A percentile compares a stretch with the other conserved stretches of the same genome.
Evolutionary conservation across 1,140 invertebrate genomes (phyloP).

Genomic region (Coenobita brevimanus): DNA sequence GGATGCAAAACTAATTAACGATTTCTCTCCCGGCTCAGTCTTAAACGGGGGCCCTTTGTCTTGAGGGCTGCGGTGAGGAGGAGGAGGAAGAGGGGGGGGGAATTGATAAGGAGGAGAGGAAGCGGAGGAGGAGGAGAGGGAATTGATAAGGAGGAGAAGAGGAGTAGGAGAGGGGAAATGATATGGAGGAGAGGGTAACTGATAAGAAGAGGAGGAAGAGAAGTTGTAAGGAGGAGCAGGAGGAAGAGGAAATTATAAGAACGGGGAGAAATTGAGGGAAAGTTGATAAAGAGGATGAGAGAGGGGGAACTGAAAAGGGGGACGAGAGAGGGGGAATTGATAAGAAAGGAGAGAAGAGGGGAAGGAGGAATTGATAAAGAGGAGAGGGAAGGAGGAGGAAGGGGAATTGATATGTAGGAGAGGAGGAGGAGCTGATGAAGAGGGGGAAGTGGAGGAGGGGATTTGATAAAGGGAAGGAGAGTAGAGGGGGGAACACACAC

Average conservation of each 20-base stretch:
- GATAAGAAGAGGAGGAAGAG: not conserved
- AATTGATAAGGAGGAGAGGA: not conserved
- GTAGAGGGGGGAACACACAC: too few species aligned
- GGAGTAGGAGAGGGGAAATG: not conserved
- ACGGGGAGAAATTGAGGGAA: not conserved
- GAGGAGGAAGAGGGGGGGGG: not conserved
- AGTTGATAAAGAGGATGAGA: not conserved
- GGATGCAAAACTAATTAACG: constrained; percentile 67
- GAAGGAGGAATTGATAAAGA: not conserved
- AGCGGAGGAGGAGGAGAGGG: not conserved
- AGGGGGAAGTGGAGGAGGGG: not conserved
- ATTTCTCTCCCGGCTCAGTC: constrained; percentile 50
- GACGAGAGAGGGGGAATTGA: not conserved
- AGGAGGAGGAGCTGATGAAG: not conserved
- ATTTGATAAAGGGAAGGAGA: not conserved
- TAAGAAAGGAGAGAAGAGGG: not conserved
- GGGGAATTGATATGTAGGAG: not conserved
- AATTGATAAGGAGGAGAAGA: too few species aligned
- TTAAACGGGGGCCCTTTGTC: constrained; percentile 54
- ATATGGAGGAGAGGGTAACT: not conserved
- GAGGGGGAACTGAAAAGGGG: not conserved
- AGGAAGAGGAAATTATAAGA: not conserved
- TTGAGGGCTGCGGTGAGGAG: not conserved
- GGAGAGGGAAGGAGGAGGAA: not conserved
- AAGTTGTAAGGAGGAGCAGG: not conserved